These are phyloP conservation scores for Rhincodon typus DNA, from an alignment of 2,797 vertebrate species.

Conservation along the genomic window DNA sequence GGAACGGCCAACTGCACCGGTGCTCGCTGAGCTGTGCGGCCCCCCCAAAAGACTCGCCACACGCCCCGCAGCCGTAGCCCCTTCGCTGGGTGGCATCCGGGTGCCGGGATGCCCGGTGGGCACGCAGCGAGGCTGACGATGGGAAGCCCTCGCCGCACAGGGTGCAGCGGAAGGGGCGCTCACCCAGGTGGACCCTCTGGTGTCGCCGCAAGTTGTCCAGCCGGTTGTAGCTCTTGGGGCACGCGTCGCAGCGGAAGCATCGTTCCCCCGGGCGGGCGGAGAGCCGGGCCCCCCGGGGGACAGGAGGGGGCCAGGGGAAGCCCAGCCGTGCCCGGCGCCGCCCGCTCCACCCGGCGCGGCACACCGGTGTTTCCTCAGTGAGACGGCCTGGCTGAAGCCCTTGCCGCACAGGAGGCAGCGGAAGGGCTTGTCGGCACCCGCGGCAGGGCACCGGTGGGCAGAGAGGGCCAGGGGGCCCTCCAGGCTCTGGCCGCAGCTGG, in stretches of 20 bases:
- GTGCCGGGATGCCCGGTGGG: not conserved
- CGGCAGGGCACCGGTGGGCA: conserved; percentile 40
- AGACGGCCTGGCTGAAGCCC: conserved; percentile 90
- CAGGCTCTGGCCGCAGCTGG: not conserved
- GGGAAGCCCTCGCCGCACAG: not conserved
- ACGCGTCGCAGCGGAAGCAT: not conserved
- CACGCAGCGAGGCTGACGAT: not conserved
- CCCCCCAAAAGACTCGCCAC: conserved; percentile 48
- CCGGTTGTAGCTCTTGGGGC: not conserved
- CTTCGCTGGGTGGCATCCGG: too few species aligned
- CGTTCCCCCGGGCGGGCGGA: not conserved
- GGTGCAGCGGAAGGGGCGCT: not conserved
- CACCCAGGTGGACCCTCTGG: not conserved
- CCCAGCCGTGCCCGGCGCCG: not conserved
- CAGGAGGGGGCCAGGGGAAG: fast-evolving
- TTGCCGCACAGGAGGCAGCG: conserved; percentile 94
- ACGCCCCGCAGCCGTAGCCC: conserved; percentile 80
- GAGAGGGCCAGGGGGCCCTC: conserved; percentile 90
- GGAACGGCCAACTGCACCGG: not conserved
- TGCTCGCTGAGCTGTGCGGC: not conserved
- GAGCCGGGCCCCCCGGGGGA: not conserved
- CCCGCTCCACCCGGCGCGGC: conserved; percentile 55
- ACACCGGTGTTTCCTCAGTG: conserved; percentile 89
- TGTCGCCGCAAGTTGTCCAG: conserved; percentile 29
- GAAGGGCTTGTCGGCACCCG: conserved; percentile 87